Conservation (phyloP, 2,888 invertebrate species). For the Sinotaia quadrata region DNA sequence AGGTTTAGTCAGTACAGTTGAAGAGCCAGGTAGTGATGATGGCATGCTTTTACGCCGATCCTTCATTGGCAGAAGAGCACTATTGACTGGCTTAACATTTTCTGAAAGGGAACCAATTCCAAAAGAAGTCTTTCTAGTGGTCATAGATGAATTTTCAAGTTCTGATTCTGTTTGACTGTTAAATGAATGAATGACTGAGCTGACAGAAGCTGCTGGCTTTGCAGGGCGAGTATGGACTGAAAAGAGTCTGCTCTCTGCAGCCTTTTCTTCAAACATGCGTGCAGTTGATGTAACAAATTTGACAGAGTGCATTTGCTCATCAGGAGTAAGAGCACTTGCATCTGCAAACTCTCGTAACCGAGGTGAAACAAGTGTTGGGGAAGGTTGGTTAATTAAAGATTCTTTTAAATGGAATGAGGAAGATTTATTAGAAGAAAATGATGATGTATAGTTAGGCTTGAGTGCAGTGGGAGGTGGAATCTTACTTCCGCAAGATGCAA, state of each 20-base stretch:
- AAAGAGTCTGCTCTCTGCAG: not conserved
- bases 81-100: constrained; percentile 4
- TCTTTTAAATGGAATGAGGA: constrained; percentile 23
- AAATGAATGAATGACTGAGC: constrained; percentile 16
- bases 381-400: not conserved
- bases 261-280: constrained; percentile 34
- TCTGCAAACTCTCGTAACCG: constrained; percentile 25
- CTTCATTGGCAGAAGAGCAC: constrained; percentile 20
- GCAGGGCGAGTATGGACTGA: not conserved
- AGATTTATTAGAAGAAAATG: constrained; percentile 27
- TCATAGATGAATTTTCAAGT: not conserved
- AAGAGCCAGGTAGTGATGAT: not conserved
- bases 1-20: constrained; percentile 17
- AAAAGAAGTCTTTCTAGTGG: constrained; percentile 15
- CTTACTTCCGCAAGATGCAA: constrained; percentile 20
- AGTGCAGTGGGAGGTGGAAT: constrained; percentile 52
- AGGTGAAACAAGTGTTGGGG: constrained; percentile 21
- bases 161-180: constrained; percentile 8
- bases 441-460: constrained; percentile 42
- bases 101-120: not conserved
- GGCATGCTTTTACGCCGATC: constrained; percentile 26
- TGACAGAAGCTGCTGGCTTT: constrained; percentile 11
- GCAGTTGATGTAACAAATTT: constrained; percentile 29
- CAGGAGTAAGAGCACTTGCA: constrained; percentile 12
- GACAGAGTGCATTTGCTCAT: constrained; percentile 11